Conservation (phyloP, 2,888 invertebrate genomes). For the Mesodorylaimus sp. region DNA sequence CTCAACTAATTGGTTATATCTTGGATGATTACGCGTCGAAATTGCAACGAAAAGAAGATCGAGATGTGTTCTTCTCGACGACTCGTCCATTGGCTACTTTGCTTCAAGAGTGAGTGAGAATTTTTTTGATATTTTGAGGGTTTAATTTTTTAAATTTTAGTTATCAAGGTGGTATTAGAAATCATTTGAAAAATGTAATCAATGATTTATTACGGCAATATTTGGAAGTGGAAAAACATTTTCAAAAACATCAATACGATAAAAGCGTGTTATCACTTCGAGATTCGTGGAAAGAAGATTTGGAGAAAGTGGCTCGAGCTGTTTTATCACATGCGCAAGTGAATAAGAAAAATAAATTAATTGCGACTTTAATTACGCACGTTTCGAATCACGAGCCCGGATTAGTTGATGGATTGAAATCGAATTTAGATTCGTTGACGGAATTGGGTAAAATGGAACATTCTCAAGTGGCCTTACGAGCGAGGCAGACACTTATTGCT, state of each 20-base stretch:
- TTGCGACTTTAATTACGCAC: slow-evolving; percentile 76
- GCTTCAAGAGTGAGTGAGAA: slow-evolving; percentile 61
- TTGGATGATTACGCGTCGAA: slow-evolving; percentile 68
- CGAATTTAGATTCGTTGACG: slow-evolving; percentile 72
- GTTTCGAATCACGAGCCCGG: slow-evolving; percentile 86
- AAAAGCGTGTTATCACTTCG: slow-evolving; percentile 69
- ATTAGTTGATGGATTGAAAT: slow-evolving; percentile 73
- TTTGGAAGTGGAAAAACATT: slow-evolving; percentile 77
- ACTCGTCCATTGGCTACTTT: slow-evolving; percentile 68
- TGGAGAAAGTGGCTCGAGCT: slow-evolving; percentile 44
- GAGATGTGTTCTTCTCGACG: slow-evolving; percentile 86
- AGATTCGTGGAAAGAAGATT: slow-evolving; percentile 72
- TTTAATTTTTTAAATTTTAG: too few relatives aligned
- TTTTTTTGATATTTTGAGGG: too few relatives aligned
- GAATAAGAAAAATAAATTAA: slow-evolving; percentile 58
- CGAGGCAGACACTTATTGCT: slow-evolving; percentile 57
- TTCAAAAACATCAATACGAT: slow-evolving; percentile 72
- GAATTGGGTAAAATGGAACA: slow-evolving; percentile 79
- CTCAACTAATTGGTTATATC: slow-evolving; percentile 47
- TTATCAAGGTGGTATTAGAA: slow-evolving; percentile 45
- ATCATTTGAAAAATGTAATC: slow-evolving; percentile 87
- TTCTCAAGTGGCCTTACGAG: slow-evolving; percentile 66
- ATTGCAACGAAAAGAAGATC: slow-evolving; percentile 64
- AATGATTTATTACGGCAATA: slow-evolving; percentile 80
- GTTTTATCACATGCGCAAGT: slow-evolving; percentile 13